Evolutionary conservation across 2,888 invertebrate species (phyloP).

Genomic region (Drosophila limbata): DNA sequence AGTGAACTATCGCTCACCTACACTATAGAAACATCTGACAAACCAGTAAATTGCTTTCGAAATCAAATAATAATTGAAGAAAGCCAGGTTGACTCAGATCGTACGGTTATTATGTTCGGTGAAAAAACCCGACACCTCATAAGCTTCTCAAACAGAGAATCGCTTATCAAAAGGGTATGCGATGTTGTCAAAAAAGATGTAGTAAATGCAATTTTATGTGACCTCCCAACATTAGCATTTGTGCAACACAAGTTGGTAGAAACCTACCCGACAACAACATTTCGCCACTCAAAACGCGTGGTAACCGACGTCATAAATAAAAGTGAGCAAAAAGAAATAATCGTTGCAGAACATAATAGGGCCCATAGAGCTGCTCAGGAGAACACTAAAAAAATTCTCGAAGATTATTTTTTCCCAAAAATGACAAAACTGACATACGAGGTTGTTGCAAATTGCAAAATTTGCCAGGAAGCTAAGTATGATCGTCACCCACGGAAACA

Average conservation of each 20-base stretch:
- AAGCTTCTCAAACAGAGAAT: no score
- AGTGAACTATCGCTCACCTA: no score
- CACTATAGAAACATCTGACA: no score
- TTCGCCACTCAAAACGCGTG: background rate
- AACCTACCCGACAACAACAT: background rate
- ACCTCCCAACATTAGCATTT: background rate
- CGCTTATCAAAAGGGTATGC: background rate
- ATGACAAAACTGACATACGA: background rate
- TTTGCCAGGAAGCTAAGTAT: background rate
- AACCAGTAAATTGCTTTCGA: no score
- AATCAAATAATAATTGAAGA: background rate
- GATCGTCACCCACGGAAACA: slow-evolving; percentile 1
- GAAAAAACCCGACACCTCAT: background rate
- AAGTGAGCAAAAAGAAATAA: slow-evolving; percentile 3
- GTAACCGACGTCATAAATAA: background rate
- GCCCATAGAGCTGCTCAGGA: background rate
- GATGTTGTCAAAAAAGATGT: slow-evolving; percentile 1
- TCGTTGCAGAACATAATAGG: background rate
- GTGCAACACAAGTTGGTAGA: background rate
- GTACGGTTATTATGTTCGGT: background rate
- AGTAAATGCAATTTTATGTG: background rate
- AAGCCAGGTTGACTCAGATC: background rate
- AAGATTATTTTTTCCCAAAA: slow-evolving; percentile 1
- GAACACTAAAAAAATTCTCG: background rate
- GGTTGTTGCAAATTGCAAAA: background rate